Evolutionary conservation across 2,888 invertebrate genomes (phyloP).

Genomic region (Prosopocoilus inquinatus): DNA sequence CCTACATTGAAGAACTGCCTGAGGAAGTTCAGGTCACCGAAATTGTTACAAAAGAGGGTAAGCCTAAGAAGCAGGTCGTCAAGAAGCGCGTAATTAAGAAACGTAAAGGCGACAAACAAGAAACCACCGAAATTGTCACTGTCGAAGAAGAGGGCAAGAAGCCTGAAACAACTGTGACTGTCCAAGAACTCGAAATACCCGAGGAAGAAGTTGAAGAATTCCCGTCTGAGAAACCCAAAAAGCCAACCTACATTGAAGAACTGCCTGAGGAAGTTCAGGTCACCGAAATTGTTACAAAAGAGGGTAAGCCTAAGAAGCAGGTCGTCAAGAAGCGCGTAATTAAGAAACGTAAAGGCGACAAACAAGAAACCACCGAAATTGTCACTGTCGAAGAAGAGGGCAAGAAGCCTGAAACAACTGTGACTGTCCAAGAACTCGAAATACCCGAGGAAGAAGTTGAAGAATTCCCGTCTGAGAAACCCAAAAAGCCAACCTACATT

Average conservation of each 20-base stretch:
- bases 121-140: slow-evolving; percentile 51
- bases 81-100: slow-evolving; percentile 49
- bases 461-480: slow-evolving; percentile 17
- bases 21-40: slow-evolving; percentile 27
- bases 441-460: slow-evolving; percentile 44
- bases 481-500: slow-evolving; percentile 8
- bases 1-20: slow-evolving; percentile 29
- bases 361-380: slow-evolving; percentile 39
- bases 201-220: slow-evolving; percentile 39
- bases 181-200: slow-evolving; percentile 33
- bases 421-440: slow-evolving; percentile 42
- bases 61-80: slow-evolving; percentile 40
- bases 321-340: slow-evolving; percentile 24
- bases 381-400: slow-evolving; percentile 53
- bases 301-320: slow-evolving; percentile 39
- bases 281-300: slow-evolving; percentile 34
- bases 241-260: slow-evolving; percentile 29
- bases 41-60: slow-evolving; percentile 30
- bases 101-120: slow-evolving; percentile 46
- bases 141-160: slow-evolving; percentile 47
- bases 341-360: slow-evolving; percentile 26
- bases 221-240: slow-evolving; percentile 28
- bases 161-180: slow-evolving; percentile 45
- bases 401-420: slow-evolving; percentile 40
- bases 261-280: slow-evolving; percentile 37